Evolutionary conservation across 2,797 vertebrate genomes (phyloP).

Genomic region (Xenopus petersii): DNA sequence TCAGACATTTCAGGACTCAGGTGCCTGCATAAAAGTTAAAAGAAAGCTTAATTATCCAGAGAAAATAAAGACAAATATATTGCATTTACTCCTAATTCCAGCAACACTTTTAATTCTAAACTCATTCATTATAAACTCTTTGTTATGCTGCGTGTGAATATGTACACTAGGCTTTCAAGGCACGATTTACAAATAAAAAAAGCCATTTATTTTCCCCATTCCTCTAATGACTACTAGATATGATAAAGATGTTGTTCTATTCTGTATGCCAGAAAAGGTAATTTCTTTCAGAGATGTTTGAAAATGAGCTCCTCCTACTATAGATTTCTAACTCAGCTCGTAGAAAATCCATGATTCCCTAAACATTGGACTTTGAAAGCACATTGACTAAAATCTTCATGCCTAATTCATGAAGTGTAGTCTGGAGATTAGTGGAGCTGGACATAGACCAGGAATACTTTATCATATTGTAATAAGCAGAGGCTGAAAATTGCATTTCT

Average conservation of each 20-base stretch:
- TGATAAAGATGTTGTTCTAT: conserved; percentile 67
- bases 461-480: conserved; percentile 98
- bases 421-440: conserved; percentile 79
- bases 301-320: conserved; percentile 81
- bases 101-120: not conserved
- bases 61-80: too few species aligned
- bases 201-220: conserved; percentile 32
- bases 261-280: conserved; percentile 69
- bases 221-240: conserved; percentile 52
- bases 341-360: conserved; percentile 80
- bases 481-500: conserved; percentile 96
- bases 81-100: too few species aligned
- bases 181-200: conserved; percentile 55
- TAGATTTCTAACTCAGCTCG: conserved; percentile 76
- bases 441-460: conserved; percentile 91
- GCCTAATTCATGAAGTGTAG: conserved; percentile 83
- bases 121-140: not conserved
- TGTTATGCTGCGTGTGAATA: conserved; percentile 8
- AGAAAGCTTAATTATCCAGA: too few species aligned
- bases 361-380: conserved; percentile 80
- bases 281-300: conserved; percentile 79
- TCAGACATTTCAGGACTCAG: too few species aligned
- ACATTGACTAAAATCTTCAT: conserved; percentile 86
- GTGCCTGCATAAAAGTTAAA: too few species aligned
- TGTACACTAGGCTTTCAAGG: conserved; percentile 57